A percentile compares a stretch with the other conserved stretches of the same genome.
phyloP scores from a whole-genome alignment of 53 echinoderm and acorn worm species.

The Astropecten irregularis region DNA sequence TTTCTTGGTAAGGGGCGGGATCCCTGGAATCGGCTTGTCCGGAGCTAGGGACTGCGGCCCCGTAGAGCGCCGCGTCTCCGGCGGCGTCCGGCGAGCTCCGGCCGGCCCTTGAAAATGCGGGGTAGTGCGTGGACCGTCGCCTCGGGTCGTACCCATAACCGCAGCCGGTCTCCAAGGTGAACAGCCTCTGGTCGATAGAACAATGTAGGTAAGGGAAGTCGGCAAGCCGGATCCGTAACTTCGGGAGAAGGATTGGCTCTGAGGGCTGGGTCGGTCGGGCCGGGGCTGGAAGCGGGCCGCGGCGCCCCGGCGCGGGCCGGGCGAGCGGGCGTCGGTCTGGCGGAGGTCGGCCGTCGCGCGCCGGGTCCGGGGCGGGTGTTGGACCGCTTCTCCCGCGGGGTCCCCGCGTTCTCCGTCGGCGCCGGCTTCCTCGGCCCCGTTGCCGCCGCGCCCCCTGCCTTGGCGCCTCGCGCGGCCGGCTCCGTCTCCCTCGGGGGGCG shows the following conservation, averaged over 20 bases:
- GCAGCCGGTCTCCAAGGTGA: slow-evolving; percentile 90
- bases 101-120: slow-evolving; percentile 79
- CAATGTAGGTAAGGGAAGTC: slow-evolving; percentile 91
- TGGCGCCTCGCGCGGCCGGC: too few relatives aligned
- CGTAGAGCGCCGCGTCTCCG: slow-evolving; percentile 81
- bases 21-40: slow-evolving; percentile 46
- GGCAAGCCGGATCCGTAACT: slow-evolving; percentile 86
- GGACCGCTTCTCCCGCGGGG: too few relatives aligned
- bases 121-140: slow-evolving; percentile 77
- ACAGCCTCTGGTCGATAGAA: slow-evolving; percentile 90
- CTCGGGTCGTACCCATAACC: slow-evolving; percentile 81
- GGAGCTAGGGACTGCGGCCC: slow-evolving; percentile 68
- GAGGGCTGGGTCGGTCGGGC: slow-evolving; percentile 73
- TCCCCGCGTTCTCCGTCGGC: slow-evolving; percentile 67
- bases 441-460: neutral
- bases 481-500: neutral
- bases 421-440: slow-evolving; percentile 59
- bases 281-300: slow-evolving; percentile 69
- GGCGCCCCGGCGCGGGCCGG: slow-evolving; percentile 71
- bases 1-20: slow-evolving; percentile 73
- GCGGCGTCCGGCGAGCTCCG: slow-evolving; percentile 82
- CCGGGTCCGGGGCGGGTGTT: slow-evolving; percentile 61
- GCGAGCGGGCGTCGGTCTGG: neutral
- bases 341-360: neutral
- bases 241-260: slow-evolving; percentile 89